Conservation (phyloP, 2,888 invertebrate species). For the Rosalia funebris region DNA sequence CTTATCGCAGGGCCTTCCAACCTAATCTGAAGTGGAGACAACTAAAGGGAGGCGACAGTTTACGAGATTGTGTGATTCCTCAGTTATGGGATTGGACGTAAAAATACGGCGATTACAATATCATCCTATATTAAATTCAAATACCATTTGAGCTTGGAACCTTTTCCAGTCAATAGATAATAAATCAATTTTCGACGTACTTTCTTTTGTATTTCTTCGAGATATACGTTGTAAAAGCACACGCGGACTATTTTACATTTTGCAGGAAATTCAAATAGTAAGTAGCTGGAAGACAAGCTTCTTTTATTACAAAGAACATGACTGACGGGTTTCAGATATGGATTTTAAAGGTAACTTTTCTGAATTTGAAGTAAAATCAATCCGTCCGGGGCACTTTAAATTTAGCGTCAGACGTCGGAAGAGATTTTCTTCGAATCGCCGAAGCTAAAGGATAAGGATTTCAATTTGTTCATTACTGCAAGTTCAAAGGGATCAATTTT, state of each 20-base stretch:
- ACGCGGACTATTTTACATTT: too few species aligned
- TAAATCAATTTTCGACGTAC: too few species aligned
- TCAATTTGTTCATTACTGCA: conserved; percentile 25
- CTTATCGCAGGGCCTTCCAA: conserved; percentile 26
- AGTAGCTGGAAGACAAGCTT: too few species aligned
- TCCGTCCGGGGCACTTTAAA: not conserved
- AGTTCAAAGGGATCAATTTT: conserved; percentile 28
- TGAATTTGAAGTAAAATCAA: conserved; percentile 1
- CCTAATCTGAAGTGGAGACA: conserved; percentile 22
- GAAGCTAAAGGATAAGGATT: not conserved
- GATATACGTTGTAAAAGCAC: too few species aligned
- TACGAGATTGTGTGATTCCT: not conserved
- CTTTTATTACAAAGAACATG: not conserved
- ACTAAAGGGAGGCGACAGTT: not conserved
- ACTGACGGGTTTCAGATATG: not conserved
- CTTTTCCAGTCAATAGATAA: too few species aligned
- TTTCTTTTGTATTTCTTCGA: too few species aligned
- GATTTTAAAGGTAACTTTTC: not conserved
- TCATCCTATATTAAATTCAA: too few species aligned
- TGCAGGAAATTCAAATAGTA: too few species aligned
- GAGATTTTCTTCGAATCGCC: not conserved
- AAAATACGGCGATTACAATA: too few species aligned
- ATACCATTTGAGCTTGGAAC: too few species aligned
- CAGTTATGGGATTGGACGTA: too few species aligned
- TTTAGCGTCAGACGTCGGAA: not conserved